Conservation (phyloP, 2,888 invertebrate species). For the Microdon myrmicae region DNA sequence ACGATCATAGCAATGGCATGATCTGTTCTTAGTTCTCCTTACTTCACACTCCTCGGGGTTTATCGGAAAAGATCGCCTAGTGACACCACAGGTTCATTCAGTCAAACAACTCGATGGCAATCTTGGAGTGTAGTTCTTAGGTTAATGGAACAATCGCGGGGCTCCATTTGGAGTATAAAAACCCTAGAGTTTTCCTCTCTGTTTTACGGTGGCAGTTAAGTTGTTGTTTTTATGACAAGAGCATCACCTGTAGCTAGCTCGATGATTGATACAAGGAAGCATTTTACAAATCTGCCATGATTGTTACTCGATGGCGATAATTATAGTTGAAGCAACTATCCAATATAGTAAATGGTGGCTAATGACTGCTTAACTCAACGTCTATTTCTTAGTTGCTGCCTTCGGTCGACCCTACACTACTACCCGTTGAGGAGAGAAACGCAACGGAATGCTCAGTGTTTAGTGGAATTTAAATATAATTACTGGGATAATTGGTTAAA, state of each 20-base stretch:
- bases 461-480: background rate
- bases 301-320: background rate
- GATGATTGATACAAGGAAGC: conserved; percentile 8
- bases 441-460: background rate
- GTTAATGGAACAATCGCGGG: no score
- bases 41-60: no score
- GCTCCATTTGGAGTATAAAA: no score
- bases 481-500: conserved; percentile 1
- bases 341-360: conserved; percentile 3
- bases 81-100: no score
- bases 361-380: conserved; percentile 10
- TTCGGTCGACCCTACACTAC: no score
- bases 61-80: no score
- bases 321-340: conserved; percentile 5
- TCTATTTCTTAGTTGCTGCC: background rate
- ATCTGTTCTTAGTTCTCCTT: no score
- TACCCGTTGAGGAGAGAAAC: no score
- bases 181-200: no score
- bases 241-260: background rate
- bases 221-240: background rate
- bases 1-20: conserved; percentile 1
- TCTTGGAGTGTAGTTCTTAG: no score
- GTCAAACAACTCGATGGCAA: no score
- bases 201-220: background rate
- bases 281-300: background rate